Evolutionary conservation across 2,888 invertebrate species (phyloP).

Genomic region (Polydrusus tereticollis): DNA sequence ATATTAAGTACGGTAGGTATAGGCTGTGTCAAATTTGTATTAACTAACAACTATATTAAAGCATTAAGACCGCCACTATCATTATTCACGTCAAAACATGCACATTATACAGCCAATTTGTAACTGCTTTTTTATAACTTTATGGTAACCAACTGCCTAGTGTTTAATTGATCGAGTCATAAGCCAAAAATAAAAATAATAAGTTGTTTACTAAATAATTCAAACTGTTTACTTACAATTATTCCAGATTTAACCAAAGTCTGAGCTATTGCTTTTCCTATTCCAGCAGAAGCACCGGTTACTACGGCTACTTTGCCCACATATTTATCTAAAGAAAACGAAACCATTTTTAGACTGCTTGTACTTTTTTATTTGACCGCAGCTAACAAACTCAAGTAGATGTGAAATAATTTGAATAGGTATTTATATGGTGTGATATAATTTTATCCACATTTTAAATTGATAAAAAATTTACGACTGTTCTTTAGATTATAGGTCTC

Average conservation of each 20-base stretch:
- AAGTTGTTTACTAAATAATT: neutral
- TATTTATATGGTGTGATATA: neutral
- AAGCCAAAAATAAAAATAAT: no score
- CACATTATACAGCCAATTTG: no score
- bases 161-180: no score
- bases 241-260: conserved; percentile 13
- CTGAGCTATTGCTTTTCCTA: conserved; percentile 17
- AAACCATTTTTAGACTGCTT: neutral
- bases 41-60: no score
- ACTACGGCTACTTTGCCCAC: conserved; percentile 23
- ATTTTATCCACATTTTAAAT: neutral
- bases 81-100: no score
- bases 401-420: neutral
- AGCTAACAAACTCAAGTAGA: neutral
- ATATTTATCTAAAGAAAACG: conserved; percentile 1
- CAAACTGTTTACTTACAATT: conserved; percentile 5
- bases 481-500: no score
- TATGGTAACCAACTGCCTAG: no score
- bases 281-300: conserved; percentile 25
- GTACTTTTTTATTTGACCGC: neutral
- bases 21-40: no score
- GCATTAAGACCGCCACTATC: no score
- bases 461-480: no score
- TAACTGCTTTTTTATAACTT: no score
- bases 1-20: no score